Conservation (phyloP, 2,888 invertebrate genomes). For the Crepidodera aurea region DNA sequence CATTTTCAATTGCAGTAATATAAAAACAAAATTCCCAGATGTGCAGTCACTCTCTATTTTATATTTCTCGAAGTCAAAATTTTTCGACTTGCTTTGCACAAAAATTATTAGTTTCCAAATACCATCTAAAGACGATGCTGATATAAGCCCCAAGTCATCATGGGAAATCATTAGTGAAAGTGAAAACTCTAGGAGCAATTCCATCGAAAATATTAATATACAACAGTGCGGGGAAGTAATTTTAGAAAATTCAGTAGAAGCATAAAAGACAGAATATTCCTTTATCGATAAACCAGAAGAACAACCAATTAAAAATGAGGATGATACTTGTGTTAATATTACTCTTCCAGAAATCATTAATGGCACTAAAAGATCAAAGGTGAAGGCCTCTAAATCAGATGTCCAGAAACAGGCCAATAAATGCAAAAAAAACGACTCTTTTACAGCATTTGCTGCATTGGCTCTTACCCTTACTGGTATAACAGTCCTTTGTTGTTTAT, state of each 20-base stretch:
- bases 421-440: constrained; percentile 1
- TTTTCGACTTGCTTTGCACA: constrained; percentile 25
- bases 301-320: neutral
- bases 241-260: neutral
- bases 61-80: constrained; percentile 34
- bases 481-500: constrained; percentile 16
- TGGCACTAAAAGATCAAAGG: neutral
- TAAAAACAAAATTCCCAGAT: no score
- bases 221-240: constrained; percentile 25
- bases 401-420: constrained; percentile 15
- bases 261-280: constrained; percentile 20
- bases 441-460: constrained; percentile 10
- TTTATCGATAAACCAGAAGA: constrained; percentile 17
- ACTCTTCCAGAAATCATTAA: neutral
- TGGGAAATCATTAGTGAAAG: constrained; percentile 49
- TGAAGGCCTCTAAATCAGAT: constrained; percentile 16
- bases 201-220: constrained; percentile 26
- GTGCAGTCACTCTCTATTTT: constrained; percentile 35
- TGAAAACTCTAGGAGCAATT: constrained; percentile 28
- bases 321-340: neutral
- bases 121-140: constrained; percentile 47
- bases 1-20: no score
- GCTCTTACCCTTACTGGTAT: constrained; percentile 21
- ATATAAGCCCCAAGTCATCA: constrained; percentile 51
- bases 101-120: constrained; percentile 40